A percentile compares a stretch with the other conserved stretches of the same genome.
Evolutionary conservation across 2,797 vertebrate species (phyloP).

Genomic region (Gallinago nigripennis): DNA sequence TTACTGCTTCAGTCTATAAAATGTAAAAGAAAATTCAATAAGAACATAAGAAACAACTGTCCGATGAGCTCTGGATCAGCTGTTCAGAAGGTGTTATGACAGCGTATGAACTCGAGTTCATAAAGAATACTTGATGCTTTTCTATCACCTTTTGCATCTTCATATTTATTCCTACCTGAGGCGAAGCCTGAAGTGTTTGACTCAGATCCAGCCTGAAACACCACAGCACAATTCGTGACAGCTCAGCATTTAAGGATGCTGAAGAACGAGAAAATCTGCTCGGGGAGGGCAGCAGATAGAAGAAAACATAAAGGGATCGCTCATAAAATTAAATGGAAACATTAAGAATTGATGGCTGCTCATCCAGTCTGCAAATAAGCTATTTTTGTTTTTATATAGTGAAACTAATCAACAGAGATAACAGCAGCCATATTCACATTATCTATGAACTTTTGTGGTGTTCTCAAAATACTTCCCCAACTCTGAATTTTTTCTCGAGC

Average conservation of each 20-base stretch:
- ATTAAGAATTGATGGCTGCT: slow-evolving; percentile 60
- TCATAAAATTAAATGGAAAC: slow-evolving; percentile 66
- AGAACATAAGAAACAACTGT: not conserved
- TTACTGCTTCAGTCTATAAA: not conserved
- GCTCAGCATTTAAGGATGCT: slow-evolving; percentile 51
- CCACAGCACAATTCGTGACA: not conserved
- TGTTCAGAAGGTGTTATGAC: not conserved
- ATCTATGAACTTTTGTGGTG: not conserved
- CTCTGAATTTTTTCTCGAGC: too few relatives aligned
- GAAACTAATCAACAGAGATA: not conserved
- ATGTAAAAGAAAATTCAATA: not conserved
- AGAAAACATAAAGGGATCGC: slow-evolving; percentile 51
- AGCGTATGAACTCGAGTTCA: not conserved
- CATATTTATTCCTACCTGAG: slow-evolving; percentile 27
- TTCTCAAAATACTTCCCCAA: not conserved
- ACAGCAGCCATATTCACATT: not conserved
- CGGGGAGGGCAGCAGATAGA: slow-evolving; percentile 10
- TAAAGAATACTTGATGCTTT: slow-evolving; percentile 16
- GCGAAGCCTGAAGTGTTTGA: slow-evolving; percentile 35
- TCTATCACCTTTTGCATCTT: not conserved
- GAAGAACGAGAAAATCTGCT: slow-evolving; percentile 27
- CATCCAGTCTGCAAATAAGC: slow-evolving; percentile 59
- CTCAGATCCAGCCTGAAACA: slow-evolving; percentile 11
- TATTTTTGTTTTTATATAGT: slow-evolving; percentile 49
- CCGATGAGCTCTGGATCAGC: not conserved